Evolutionary conservation across 37 sponge, comb jelly and placozoan species (phyloP).

Genomic region (Beroe forskalii): DNA sequence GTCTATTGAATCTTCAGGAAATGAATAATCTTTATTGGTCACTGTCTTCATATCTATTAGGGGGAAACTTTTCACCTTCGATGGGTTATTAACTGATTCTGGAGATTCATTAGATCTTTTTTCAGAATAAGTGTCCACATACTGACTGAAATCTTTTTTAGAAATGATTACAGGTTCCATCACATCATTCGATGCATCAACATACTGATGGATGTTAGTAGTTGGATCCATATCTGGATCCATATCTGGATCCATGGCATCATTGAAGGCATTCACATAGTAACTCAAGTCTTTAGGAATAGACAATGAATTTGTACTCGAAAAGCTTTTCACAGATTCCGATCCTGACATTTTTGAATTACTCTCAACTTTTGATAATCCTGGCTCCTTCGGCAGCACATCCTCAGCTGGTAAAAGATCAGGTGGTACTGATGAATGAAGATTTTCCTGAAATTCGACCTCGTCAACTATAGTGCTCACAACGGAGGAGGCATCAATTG

Average conservation of each 20-base stretch:
- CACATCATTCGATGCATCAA: no score
- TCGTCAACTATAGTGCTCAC: conserved; percentile 44
- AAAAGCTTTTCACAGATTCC: neutral
- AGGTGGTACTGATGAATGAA: neutral
- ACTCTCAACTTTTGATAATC: neutral
- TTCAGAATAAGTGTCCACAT: no score
- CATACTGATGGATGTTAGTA: no score
- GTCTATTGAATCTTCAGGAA: no score
- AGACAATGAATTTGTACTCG: neutral
- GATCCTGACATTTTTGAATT: neutral
- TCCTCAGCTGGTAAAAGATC: neutral
- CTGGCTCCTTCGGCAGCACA: neutral
- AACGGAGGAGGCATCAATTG: conserved; percentile 6
- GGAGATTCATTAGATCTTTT: no score
- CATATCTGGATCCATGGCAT: conserved; percentile 4
- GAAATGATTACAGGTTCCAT: no score
- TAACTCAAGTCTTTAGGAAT: conserved; percentile 3
- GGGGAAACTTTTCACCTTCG: no score
- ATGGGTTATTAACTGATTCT: no score
- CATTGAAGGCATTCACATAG: conserved; percentile 38
- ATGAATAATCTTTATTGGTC: no score
- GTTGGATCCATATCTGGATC: neutral
- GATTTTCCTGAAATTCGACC: neutral
- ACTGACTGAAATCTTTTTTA: no score
- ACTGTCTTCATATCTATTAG: no score